These are phyloP conservation scores for Catalaphyllia jardinei DNA, from an alignment of 64 coral and sea anemone genomes.

Conservation along the genomic window DNA sequence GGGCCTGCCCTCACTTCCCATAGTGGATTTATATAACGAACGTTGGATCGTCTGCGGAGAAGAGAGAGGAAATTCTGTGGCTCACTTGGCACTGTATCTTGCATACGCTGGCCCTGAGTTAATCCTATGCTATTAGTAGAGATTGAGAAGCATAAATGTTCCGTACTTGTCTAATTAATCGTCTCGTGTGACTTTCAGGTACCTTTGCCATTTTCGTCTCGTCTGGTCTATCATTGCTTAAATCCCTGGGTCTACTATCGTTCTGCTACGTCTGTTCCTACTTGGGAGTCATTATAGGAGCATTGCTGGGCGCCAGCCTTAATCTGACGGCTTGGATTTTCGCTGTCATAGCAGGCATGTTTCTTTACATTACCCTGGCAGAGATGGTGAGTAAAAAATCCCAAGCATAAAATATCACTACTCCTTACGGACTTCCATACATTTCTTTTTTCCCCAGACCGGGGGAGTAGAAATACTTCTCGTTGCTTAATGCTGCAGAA, in stretches of 20 bases:
- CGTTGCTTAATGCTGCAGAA: no score
- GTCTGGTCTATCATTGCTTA: slow-evolving; percentile 39
- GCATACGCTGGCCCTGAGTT: no score
- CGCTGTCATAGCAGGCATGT: slow-evolving; percentile 85
- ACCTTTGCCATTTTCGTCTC: slow-evolving; percentile 81
- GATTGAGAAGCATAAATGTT: no score
- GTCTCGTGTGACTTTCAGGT: slow-evolving; percentile 44
- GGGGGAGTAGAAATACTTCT: no score
- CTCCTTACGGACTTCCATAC: not conserved
- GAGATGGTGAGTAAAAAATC: slow-evolving; percentile 68
- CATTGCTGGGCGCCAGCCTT: slow-evolving; percentile 47
- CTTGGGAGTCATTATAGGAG: slow-evolving; percentile 74
- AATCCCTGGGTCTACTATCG: slow-evolving; percentile 51
- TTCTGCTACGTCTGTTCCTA: slow-evolving; percentile 63
- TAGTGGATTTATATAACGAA: no score
- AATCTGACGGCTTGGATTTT: slow-evolving; percentile 81
- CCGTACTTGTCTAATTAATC: not conserved
- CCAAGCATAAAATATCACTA: not conserved
- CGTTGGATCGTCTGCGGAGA: no score
- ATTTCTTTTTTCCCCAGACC: not conserved
- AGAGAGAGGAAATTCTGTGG: no score
- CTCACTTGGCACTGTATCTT: no score
- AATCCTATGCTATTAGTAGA: no score
- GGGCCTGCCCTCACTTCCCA: no score
- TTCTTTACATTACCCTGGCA: slow-evolving; percentile 75